These are phyloP conservation scores for Drosophila monieri DNA, from an alignment of 2,888 invertebrate species.

Conservation along the genomic window DNA sequence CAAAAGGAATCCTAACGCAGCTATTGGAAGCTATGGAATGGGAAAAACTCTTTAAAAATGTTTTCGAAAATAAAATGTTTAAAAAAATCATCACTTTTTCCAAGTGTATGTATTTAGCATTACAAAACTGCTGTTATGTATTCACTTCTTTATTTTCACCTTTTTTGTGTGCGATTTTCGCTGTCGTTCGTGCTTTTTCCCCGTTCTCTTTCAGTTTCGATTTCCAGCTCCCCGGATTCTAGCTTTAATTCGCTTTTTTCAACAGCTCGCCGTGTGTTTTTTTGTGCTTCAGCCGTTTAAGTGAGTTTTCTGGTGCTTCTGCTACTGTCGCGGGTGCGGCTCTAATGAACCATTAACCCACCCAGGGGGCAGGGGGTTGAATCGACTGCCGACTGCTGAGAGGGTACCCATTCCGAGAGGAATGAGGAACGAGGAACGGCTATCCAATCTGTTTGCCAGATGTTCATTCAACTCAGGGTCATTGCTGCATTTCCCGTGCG, in stretches of 20 bases:
- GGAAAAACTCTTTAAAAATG: neutral
- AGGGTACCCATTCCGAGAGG: neutral
- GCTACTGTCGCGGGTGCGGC: slow-evolving; percentile 46
- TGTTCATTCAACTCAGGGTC: slow-evolving; percentile 65
- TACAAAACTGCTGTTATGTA: slow-evolving; percentile 67
- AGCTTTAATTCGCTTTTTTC: slow-evolving; percentile 69
- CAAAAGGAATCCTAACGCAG: rapidly evolving
- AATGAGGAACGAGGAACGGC: slow-evolving; percentile 26
- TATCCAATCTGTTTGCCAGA: slow-evolving; percentile 67
- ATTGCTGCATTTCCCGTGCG: slow-evolving; percentile 54
- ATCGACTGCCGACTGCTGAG: neutral
- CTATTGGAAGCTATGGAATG: too few relatives aligned
- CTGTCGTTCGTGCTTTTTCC: slow-evolving; percentile 77
- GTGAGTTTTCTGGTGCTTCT: slow-evolving; percentile 51
- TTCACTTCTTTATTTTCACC: slow-evolving; percentile 51
- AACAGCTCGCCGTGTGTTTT: slow-evolving; percentile 52
- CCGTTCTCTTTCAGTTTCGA: slow-evolving; percentile 67
- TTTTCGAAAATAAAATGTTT: neutral
- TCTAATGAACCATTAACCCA: slow-evolving; percentile 48
- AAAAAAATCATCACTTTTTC: neutral
- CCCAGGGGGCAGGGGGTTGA: slow-evolving; percentile 9
- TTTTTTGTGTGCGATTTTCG: slow-evolving; percentile 50
- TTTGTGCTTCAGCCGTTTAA: slow-evolving; percentile 42
- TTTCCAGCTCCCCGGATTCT: slow-evolving; percentile 49
- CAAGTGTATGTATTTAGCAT: slow-evolving; percentile 65